Evolutionary conservation across 2,113 vertebrate species (phyloP), one percentile per base, ranked within the genome.

Genomic region (Xiphophorus couchianus): DNA sequence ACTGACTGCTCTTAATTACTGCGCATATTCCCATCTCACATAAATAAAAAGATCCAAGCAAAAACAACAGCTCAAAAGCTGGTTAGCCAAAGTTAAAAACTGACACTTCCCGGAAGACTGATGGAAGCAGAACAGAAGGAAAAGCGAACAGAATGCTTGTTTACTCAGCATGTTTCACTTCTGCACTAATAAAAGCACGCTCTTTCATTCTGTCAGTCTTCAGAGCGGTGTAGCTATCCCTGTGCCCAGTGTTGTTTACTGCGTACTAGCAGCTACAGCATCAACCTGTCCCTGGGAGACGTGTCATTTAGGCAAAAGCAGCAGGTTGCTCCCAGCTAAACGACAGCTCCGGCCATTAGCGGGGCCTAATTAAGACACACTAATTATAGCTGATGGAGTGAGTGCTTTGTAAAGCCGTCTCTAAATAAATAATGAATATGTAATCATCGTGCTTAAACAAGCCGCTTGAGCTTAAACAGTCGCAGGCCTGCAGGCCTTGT

Each of bases 341-440:
- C 93, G 78, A 87, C 89, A 81, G 86, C 88, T 86, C 87, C 73
- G 81, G 90, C 88, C 92, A 93, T 78, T 82, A 86, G 84, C 83
- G 86, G 66, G 75, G 66, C 87, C 91, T 87, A 92, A 92, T 14
- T 74, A 89, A 92, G 88, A 91, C 81, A 90, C 78, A 35, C 91
- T 94, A 92, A 95, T 93, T 91, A 93, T 29, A 82, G 61, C 81
- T 91, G 94, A 91, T 93, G 84, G 91, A 91, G 94, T 86, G 90
- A 94, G 86, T 68, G 89, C 76, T 86, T 84, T 83, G 86, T 74
- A 85, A 68, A 84, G 69, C 68, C 48, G 65, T 71, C 42, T 63
- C 78, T 90, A 93, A 94, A 93, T 92, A 93, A 94, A 93, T 91
- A 91, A 93, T 90, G 86, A 91, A 91, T 85, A 89, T 84, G 87